Conservation (phyloP, 1,140 invertebrate species). For the Danaus plexippus region DNA sequence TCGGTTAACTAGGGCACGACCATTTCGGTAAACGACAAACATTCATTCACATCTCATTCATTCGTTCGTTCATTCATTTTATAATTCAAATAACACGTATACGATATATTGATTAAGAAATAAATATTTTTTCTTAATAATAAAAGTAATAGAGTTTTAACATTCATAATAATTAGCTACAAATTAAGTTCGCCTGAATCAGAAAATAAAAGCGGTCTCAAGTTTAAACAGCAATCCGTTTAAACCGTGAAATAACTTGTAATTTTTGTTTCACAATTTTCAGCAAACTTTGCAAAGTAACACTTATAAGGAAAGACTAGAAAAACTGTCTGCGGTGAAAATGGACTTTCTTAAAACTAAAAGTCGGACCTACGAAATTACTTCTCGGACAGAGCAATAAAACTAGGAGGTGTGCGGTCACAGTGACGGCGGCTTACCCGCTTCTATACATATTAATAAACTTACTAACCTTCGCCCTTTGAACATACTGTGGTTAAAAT, state of each 20-base stretch:
- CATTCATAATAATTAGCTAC: too few species aligned
- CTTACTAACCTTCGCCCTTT: neutral
- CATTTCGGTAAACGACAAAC: constrained; percentile 4
- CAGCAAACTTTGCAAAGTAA: constrained; percentile 21
- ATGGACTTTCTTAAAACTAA: constrained; percentile 69
- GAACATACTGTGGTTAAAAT: neutral
- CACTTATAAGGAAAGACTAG: constrained; percentile 29
- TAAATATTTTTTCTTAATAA: too few species aligned
- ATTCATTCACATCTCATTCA: too few species aligned
- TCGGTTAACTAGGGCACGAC: constrained; percentile 12
- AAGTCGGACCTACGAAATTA: constrained; percentile 70
- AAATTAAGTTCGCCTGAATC: too few species aligned
- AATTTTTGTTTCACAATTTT: too few species aligned
- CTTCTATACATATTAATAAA: constrained; percentile 6
- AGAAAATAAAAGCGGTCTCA: too few species aligned
- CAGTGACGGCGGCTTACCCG: constrained; percentile 23
- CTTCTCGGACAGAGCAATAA: constrained; percentile 68
- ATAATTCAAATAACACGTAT: too few species aligned
- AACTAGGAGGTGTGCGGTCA: constrained; percentile 43
- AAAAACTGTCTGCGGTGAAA: constrained; percentile 53
- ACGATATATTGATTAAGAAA: too few species aligned
- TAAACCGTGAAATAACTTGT: too few species aligned
- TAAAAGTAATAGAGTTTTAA: too few species aligned
- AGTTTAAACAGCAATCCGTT: too few species aligned
- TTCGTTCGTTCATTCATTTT: too few species aligned